These are phyloP conservation scores for Gephyroberyx darwinii DNA, from an alignment of 2,797 vertebrate genomes.

Conservation along the genomic window DNA sequence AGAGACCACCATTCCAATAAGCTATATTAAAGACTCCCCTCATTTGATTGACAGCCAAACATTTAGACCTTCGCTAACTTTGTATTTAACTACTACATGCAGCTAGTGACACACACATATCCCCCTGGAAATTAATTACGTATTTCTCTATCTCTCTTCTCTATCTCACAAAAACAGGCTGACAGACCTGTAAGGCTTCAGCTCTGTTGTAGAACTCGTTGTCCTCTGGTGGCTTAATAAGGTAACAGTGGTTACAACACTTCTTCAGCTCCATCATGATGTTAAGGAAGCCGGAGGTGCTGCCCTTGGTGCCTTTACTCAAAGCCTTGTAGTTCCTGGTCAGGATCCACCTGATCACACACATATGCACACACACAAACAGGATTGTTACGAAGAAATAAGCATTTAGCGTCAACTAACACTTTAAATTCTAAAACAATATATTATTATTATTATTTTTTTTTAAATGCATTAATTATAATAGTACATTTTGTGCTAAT, in stretches of 20 bases:
- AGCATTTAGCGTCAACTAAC: not conserved
- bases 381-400: not conserved
- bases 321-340: slow-evolving; percentile 99
- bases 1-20: too few species aligned
- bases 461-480: too few species aligned
- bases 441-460: too few species aligned
- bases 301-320: slow-evolving; percentile 98
- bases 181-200: slow-evolving; percentile 93
- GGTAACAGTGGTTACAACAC: slow-evolving; percentile 99
- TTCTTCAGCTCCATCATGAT: slow-evolving; percentile 99
- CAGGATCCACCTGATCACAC: slow-evolving; percentile 91
- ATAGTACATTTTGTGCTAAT: too few species aligned
- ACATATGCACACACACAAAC: not conserved
- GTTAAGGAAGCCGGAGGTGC: slow-evolving; percentile 98
- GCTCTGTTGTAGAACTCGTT: slow-evolving; percentile 92
- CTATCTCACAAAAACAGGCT: not conserved
- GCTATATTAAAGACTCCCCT: too few species aligned
- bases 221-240: slow-evolving; percentile 97
- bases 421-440: too few species aligned
- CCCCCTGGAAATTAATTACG: too few species aligned
- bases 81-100: too few species aligned
- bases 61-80: too few species aligned
- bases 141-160: too few species aligned
- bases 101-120: too few species aligned
- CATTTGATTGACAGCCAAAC: too few species aligned